phyloP scores from a whole-genome alignment of 1,140 invertebrate species.

The Diorhabda elongata region DNA sequence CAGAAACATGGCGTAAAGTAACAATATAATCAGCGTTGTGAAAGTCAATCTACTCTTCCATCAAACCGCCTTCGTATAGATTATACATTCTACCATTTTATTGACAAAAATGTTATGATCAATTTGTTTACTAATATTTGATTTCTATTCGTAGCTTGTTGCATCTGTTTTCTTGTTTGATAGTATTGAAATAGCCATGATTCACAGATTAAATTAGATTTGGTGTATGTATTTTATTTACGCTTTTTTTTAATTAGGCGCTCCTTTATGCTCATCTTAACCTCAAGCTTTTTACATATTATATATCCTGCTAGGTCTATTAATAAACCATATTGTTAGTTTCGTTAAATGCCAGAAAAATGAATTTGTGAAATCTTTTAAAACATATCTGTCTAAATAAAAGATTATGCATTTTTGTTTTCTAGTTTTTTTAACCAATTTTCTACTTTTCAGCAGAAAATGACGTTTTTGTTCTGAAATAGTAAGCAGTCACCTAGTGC shows the following conservation, averaged over 20 bases:
- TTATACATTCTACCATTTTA: not conserved
- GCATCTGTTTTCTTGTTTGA: not conserved
- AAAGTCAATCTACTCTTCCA: no score
- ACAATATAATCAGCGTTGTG: no score
- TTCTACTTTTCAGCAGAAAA: no score
- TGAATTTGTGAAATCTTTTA: not conserved
- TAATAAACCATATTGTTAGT: slow-evolving; percentile 3
- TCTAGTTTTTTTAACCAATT: no score
- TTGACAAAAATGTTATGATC: not conserved
- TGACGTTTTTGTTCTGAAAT: no score
- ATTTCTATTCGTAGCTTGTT: not conserved
- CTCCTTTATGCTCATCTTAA: not conserved
- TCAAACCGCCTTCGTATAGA: no score
- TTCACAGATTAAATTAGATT: not conserved
- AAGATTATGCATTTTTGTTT: not conserved
- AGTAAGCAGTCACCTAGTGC: no score
- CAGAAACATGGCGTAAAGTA: no score
- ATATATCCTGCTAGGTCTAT: not conserved
- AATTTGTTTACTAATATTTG: not conserved
- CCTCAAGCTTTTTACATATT: not conserved
- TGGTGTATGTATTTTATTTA: not conserved
- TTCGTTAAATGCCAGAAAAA: not conserved
- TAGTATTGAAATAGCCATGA: not conserved
- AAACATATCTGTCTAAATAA: slow-evolving; percentile 1
- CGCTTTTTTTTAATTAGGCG: not conserved